phyloP scores from a whole-genome alignment of 92 coral and sea anemone species.

The Porites cylindrica region DNA sequence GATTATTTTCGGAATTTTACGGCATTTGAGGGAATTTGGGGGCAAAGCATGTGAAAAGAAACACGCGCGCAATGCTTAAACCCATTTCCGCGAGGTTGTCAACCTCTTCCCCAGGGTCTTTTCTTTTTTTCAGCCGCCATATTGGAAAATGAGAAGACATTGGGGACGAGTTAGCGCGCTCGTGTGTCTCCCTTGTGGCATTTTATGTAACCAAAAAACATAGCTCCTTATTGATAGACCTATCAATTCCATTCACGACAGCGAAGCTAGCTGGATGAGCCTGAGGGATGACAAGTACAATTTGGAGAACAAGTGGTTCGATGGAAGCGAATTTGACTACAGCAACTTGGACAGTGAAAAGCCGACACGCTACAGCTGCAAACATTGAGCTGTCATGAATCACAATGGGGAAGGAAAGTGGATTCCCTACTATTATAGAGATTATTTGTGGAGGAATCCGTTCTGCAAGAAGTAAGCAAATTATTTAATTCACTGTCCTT shows the following conservation, averaged over 20 bases:
- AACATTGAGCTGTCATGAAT: not conserved
- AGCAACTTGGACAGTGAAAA: slow-evolving; percentile 4
- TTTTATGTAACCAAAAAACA: too few species aligned
- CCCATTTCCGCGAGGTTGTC: too few species aligned
- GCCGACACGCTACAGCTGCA: not conserved
- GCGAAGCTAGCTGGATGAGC: slow-evolving; percentile 7
- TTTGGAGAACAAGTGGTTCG: not conserved
- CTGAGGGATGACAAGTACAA: slow-evolving; percentile 1
- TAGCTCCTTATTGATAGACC: not conserved
- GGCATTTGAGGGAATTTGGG: too few species aligned
- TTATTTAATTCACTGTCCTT: not conserved
- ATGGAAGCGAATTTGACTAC: slow-evolving; percentile 10
- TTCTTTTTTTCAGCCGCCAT: too few species aligned
- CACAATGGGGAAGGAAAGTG: not conserved
- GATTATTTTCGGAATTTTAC: too few species aligned
- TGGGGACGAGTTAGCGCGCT: too few species aligned
- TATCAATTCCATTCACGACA: not conserved
- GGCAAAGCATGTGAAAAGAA: too few species aligned
- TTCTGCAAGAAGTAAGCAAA: slow-evolving; percentile 9
- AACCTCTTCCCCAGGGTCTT: too few species aligned
- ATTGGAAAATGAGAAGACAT: too few species aligned
- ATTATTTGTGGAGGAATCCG: not conserved
- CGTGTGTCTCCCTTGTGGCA: too few species aligned
- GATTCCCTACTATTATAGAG: not conserved
- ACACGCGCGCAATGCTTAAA: too few species aligned